These are phyloP conservation scores for Callionymus lyra DNA, from an alignment of 2,113 vertebrate genomes.

Conservation along the genomic window DNA sequence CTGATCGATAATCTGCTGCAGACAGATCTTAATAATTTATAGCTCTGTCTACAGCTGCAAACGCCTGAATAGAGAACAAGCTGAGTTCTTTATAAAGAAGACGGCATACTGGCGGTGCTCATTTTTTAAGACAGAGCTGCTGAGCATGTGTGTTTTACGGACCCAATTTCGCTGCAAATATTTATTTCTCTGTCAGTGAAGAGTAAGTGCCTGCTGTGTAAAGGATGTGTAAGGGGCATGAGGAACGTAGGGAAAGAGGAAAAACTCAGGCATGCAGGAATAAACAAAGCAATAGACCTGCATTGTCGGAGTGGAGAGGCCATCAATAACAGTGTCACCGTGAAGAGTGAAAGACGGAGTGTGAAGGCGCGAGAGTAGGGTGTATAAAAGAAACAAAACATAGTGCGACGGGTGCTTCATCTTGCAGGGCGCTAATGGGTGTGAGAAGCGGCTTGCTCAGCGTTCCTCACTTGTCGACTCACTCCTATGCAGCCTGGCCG, in stretches of 20 bases:
- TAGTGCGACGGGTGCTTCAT: conserved; percentile 40
- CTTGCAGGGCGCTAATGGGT: conserved; percentile 44
- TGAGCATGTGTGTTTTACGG: conserved; percentile 11
- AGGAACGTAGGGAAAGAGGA: conserved; percentile 13
- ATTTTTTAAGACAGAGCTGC: conserved; percentile 5
- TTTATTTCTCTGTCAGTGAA: conserved; percentile 13
- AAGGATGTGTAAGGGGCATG: conserved; percentile 1
- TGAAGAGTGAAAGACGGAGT: conserved; percentile 36
- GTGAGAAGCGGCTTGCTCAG: conserved; percentile 46
- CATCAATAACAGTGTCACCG: conserved; percentile 58
- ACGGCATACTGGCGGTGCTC: conserved; percentile 1
- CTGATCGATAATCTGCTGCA: conserved; percentile 57
- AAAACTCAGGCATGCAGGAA: conserved; percentile 19
- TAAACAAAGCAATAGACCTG: conserved; percentile 43
- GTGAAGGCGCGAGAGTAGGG: conserved; percentile 27
- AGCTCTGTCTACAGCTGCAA: conserved; percentile 23
- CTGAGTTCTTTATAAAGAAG: conserved; percentile 2
- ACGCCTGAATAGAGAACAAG: neutral
- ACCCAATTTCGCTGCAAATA: conserved; percentile 8
- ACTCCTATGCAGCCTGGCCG: conserved; percentile 54
- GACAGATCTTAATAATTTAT: conserved; percentile 63
- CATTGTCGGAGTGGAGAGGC: conserved; percentile 52
- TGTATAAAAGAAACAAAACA: conserved; percentile 53
- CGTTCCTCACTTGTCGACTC: conserved; percentile 55
- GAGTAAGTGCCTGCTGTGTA: neutral